A percentile compares a stretch with the other conserved stretches of the same genome.
Evolutionary conservation across 2,797 vertebrate species (phyloP).

Genomic region (Oreochromis grahami): DNA sequence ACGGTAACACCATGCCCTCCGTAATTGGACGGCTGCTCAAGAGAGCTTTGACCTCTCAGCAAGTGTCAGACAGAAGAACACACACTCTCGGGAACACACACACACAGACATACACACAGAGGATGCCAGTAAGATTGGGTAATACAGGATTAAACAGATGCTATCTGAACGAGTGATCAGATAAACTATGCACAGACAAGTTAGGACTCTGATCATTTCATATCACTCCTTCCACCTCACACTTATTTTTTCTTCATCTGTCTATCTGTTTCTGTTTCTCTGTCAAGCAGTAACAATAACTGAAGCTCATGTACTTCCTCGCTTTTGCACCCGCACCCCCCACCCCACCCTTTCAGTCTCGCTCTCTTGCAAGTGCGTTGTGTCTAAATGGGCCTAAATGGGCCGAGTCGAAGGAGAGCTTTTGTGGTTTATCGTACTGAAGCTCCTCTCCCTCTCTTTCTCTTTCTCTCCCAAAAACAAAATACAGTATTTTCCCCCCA

Average conservation of each 20-base stretch:
- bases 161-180: conserved; percentile 49
- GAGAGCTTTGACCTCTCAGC: conserved; percentile 67
- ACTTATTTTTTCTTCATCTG: neutral
- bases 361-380: conserved; percentile 24
- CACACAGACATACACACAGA: neutral
- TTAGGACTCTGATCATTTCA: conserved; percentile 57
- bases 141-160: conserved; percentile 57
- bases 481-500: neutral
- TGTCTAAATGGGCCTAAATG: conserved; percentile 52
- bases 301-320: conserved; percentile 4
- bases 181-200: conserved; percentile 66
- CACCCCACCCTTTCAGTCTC: neutral
- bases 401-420: conserved; percentile 43
- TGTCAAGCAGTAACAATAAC: conserved; percentile 16
- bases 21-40: conserved; percentile 62
- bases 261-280: neutral
- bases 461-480: conserved; percentile 28
- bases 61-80: conserved; percentile 42
- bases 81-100: neutral
- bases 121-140: conserved; percentile 50
- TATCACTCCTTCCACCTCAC: conserved; percentile 27
- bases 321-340: neutral
- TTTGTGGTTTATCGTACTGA: conserved; percentile 52
- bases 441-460: neutral
- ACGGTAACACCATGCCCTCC: conserved; percentile 55